A percentile compares a stretch with the other conserved stretches of the same genome.
Conservation (phyloP, 2,888 invertebrate species). For the Sinohyriopsis cumingii region DNA sequence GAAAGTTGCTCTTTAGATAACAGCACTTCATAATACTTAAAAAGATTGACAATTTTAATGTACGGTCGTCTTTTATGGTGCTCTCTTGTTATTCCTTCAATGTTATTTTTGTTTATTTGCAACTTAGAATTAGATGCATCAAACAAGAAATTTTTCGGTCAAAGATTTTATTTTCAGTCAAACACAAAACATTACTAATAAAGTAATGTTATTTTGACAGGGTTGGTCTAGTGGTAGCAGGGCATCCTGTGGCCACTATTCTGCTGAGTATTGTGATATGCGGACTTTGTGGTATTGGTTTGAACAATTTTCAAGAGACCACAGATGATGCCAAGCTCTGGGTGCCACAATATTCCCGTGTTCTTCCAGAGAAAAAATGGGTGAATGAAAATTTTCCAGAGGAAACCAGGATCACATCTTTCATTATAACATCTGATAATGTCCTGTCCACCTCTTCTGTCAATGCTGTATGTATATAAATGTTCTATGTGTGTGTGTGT, state of each 20-base stretch:
- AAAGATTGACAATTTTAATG: no score
- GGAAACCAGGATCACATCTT: conserved; percentile 48
- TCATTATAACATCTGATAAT: conserved; percentile 42
- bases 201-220: conserved; percentile 32
- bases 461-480: conserved; percentile 45
- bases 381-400: conserved; percentile 51
- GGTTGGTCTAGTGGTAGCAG: conserved; percentile 52
- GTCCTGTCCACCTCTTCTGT: conserved; percentile 45
- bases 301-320: conserved; percentile 52
- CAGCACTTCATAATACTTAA: no score
- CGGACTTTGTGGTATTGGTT: conserved; percentile 56
- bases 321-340: conserved; percentile 56
- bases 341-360: conserved; percentile 54
- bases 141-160: no score
- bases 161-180: no score
- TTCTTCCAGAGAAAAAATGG: conserved; percentile 56
- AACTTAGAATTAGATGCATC: no score
- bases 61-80: no score
- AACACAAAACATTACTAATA: neutral
- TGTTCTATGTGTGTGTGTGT: neutral
- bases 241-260: conserved; percentile 50
- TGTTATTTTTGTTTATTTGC: no score
- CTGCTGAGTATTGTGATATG: conserved; percentile 42
- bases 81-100: no score
- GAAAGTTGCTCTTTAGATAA: no score